These are phyloP conservation scores for Platanista minor DNA, from an alignment of 2,113 vertebrate genomes.

Conservation along the genomic window DNA sequence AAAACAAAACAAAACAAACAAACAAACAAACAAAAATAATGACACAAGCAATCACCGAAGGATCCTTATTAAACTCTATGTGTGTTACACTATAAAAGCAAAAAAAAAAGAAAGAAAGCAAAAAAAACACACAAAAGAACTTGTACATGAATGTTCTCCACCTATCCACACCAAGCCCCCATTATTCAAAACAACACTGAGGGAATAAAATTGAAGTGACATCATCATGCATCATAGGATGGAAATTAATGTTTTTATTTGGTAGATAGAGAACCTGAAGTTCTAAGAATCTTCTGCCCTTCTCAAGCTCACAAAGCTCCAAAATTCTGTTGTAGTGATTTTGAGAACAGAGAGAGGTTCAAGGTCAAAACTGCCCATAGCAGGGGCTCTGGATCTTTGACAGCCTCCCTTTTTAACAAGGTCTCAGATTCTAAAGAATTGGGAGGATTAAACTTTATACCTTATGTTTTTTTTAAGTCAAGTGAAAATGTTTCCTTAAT, in stretches of 20 bases:
- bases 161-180: too few species aligned
- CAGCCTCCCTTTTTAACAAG: neutral
- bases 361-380: neutral
- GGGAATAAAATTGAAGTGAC: neutral
- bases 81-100: neutral
- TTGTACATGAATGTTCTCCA: neutral
- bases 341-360: neutral
- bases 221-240: neutral
- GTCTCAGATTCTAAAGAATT: neutral
- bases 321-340: neutral
- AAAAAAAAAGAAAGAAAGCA: neutral
- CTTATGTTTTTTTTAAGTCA: neutral
- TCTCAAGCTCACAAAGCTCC: neutral
- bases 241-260: neutral
- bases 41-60: neutral
- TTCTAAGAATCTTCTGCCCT: neutral
- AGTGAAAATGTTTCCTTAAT: conserved; percentile 24
- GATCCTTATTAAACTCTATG: neutral
- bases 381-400: neutral
- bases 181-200: neutral
- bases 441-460: neutral
- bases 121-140: neutral
- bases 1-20: too few species aligned
- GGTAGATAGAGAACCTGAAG: neutral
- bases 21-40: too few species aligned